Evolutionary conservation across 2,888 invertebrate species (phyloP), one percentile per base, ranked within the genome.

Genomic region (Eulithis testata): DNA sequence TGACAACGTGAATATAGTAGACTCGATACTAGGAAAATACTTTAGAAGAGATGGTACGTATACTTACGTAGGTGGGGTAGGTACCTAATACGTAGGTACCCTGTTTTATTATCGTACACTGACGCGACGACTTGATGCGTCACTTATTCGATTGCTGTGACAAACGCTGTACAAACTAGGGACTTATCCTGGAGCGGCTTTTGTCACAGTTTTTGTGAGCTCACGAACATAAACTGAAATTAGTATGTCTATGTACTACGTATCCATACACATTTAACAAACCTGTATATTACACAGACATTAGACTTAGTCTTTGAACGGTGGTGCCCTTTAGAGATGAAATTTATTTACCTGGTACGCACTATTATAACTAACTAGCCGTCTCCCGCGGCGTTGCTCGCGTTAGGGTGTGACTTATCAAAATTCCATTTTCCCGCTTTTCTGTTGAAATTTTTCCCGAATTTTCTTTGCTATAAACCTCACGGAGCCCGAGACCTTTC

Each of bases 1-100:
- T 21, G 80, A 77, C 78, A 63, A 89, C 85, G 73, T 87, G 74
- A 79, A 95, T 90, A 77, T 89, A 83, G 66, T 95, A 1, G 88
- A 94, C 64, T 87, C 87, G 52, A 93, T 96, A 62, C 82, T 96
- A 61, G 83, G 88, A 54, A 85, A 90, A 64, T 96, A 96, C 81
- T 88, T 93, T 14, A 83, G 85, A 47, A 93, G 95, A 87, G 94
- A 95, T 83, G 90, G 96, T 96, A 91, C 73, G 66, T 47, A 8
- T n/a, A n/a, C 31, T 3, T 8, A 51, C 5, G 6, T 50, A 21
- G 21, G 1, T 21, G 21, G 21, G 21, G 21, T 21, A 21, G 21
- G 21, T 3, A 40, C 40, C 40, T 40, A 11, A 40, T 7, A 40
- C 40, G n/a, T 57, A 55, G 11, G 54, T 47, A 44, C 45, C 11